Conservation (phyloP, 2,797 vertebrate genomes). For the Lagocephalus sceleratus region DNA sequence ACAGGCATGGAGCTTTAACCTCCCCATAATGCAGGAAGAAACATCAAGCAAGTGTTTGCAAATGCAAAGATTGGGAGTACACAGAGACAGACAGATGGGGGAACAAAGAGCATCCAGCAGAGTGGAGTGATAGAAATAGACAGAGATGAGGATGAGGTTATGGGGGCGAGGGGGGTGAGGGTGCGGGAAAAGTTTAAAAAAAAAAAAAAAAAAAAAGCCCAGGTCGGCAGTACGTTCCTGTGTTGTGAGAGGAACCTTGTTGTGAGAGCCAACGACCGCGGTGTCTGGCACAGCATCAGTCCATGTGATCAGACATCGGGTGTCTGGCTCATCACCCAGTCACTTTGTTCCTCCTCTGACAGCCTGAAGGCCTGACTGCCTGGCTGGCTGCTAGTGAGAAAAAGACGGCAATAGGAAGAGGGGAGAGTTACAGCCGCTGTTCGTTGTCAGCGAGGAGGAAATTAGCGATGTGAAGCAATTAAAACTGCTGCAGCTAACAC, state of each 20-base stretch:
- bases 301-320: slow-evolving; percentile 68
- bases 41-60: slow-evolving; percentile 16
- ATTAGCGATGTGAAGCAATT: slow-evolving; percentile 59
- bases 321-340: slow-evolving; percentile 71
- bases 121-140: slow-evolving; percentile 42
- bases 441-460: slow-evolving; percentile 46
- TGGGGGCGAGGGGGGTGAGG: background rate
- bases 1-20: slow-evolving; percentile 17
- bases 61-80: slow-evolving; percentile 33
- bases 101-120: slow-evolving; percentile 27
- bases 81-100: slow-evolving; percentile 42
- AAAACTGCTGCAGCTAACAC: slow-evolving; percentile 36
- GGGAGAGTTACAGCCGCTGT: slow-evolving; percentile 30
- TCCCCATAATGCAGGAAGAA: slow-evolving; percentile 12
- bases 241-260: slow-evolving; percentile 67
- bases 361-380: slow-evolving; percentile 67
- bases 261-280: slow-evolving; percentile 61
- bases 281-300: slow-evolving; percentile 71
- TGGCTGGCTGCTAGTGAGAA: slow-evolving; percentile 58
- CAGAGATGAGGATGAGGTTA: slow-evolving; percentile 8
- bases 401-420: slow-evolving; percentile 29
- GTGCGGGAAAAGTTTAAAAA: slow-evolving; percentile 5
- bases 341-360: slow-evolving; percentile 72
- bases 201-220: slow-evolving; percentile 48
- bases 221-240: slow-evolving; percentile 46